phyloP scores from a whole-genome alignment of 2,888 invertebrate species.

The Thecocarcelia acutangulata region DNA sequence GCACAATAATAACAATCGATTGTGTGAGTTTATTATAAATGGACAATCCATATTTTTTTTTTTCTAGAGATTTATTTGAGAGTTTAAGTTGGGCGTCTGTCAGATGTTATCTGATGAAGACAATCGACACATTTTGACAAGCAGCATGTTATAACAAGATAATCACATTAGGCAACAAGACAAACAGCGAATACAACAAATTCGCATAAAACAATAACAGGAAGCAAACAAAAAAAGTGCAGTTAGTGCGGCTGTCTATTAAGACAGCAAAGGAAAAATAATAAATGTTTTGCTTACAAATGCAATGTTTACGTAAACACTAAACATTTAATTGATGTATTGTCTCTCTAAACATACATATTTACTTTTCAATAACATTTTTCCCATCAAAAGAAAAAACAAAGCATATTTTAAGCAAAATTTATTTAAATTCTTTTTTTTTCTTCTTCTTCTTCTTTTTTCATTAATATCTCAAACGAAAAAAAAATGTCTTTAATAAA shows the following conservation, averaged over 20 bases:
- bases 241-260: slow-evolving; percentile 37
- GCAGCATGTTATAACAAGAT: slow-evolving; percentile 77
- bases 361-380: neutral
- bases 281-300: neutral
- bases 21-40: slow-evolving; percentile 50
- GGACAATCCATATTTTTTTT: slow-evolving; percentile 42
- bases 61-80: slow-evolving; percentile 43
- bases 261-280: neutral
- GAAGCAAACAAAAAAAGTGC: neutral
- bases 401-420: slow-evolving; percentile 58
- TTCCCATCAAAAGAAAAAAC: slow-evolving; percentile 6
- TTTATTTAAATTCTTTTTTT: slow-evolving; percentile 32
- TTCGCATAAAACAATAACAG: slow-evolving; percentile 3
- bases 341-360: slow-evolving; percentile 38
- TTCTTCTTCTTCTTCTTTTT: slow-evolving; percentile 20
- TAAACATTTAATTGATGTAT: slow-evolving; percentile 63
- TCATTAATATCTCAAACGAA: slow-evolving; percentile 19
- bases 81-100: slow-evolving; percentile 69
- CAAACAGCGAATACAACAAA: slow-evolving; percentile 52
- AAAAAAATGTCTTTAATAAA: slow-evolving; percentile 52
- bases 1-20: slow-evolving; percentile 64
- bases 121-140: slow-evolving; percentile 77
- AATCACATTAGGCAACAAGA: slow-evolving; percentile 78
- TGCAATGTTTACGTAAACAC: slow-evolving; percentile 49
- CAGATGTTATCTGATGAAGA: slow-evolving; percentile 71